A percentile compares a stretch with the other conserved stretches of the same genome.
phyloP scores from a whole-genome alignment of 2,888 invertebrate species.

The Drosophila fulvimacula region DNA sequence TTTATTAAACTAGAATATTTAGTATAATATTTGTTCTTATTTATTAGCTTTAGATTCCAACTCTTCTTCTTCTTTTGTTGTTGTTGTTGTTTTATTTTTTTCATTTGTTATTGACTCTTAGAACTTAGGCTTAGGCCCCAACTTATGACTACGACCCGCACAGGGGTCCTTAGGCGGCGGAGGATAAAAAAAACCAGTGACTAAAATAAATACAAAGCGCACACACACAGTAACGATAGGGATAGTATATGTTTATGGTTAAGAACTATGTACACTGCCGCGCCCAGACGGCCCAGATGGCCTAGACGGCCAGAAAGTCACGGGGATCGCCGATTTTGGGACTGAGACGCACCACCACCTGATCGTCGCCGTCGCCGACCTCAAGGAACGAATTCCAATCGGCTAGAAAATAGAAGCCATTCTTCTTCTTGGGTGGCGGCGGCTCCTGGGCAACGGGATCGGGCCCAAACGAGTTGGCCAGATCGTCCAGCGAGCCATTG shows the following conservation, averaged over 20 bases:
- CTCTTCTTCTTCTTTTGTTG: neutral
- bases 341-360: conserved; percentile 92
- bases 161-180: conserved; percentile 18
- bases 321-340: conserved; percentile 93
- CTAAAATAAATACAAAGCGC: conserved; percentile 67
- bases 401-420: conserved; percentile 93
- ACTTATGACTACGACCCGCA: conserved; percentile 65
- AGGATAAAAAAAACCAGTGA: conserved; percentile 48
- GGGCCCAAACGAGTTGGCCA: conserved; percentile 91
- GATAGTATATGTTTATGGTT: conserved; percentile 3
- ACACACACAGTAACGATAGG: conserved; percentile 26
- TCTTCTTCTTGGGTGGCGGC: conserved; percentile 88
- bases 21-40: conserved; percentile 12
- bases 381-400: conserved; percentile 95
- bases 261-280: conserved; percentile 46
- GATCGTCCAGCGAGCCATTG: conserved; percentile 85
- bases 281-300: neutral
- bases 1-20: conserved; percentile 32
- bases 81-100: neutral
- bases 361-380: conserved; percentile 91
- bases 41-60: conserved; percentile 24
- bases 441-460: conserved; percentile 86
- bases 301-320: conserved; percentile 90
- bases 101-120: conserved; percentile 62
- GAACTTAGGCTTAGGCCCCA: conserved; percentile 62